phyloP scores from a whole-genome alignment of 2,888 invertebrate species.

The Mongoloraphidia duomilia region DNA sequence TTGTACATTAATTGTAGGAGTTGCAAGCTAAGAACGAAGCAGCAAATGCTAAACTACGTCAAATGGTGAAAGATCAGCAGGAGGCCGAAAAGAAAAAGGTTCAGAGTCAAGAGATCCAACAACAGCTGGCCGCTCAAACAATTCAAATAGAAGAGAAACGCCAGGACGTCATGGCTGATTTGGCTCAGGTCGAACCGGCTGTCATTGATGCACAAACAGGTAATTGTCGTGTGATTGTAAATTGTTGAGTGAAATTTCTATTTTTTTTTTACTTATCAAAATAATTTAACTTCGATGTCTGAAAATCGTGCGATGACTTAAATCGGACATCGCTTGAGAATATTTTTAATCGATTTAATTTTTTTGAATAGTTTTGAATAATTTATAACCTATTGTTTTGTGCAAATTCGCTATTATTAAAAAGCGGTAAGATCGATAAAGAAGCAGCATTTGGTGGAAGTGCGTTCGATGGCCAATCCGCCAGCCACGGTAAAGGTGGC shows the following conservation, averaged over 20 bases:
- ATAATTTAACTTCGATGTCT: conserved; percentile 3
- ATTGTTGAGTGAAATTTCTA: neutral
- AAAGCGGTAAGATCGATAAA: conserved; percentile 87
- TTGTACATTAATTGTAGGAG: conserved; percentile 35
- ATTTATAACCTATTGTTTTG: too few species aligned
- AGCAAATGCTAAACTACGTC: conserved; percentile 95
- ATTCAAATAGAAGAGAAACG: conserved; percentile 88
- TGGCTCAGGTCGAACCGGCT: conserved; percentile 96
- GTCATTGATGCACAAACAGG: conserved; percentile 97
- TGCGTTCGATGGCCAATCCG: conserved; percentile 88
- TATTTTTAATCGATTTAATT: too few species aligned
- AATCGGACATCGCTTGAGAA: neutral
- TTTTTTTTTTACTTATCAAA: neutral
- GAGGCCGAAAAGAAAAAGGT: conserved; percentile 99
- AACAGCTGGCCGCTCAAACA: conserved; percentile 69
- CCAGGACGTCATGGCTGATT: conserved; percentile 86
- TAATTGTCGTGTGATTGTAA: conserved; percentile 25
- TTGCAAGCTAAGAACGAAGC: conserved; percentile 96
- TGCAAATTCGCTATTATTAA: neutral
- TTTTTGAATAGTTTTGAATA: too few species aligned
- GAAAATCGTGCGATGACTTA: neutral
- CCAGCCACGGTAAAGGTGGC: conserved; percentile 86
- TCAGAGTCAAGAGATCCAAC: conserved; percentile 91
- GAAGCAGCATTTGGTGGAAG: conserved; percentile 90
- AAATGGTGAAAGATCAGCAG: conserved; percentile 99